Evolutionary conservation across 2,888 invertebrate genomes (phyloP).

Genomic region (Nesidiocoris tenuis): DNA sequence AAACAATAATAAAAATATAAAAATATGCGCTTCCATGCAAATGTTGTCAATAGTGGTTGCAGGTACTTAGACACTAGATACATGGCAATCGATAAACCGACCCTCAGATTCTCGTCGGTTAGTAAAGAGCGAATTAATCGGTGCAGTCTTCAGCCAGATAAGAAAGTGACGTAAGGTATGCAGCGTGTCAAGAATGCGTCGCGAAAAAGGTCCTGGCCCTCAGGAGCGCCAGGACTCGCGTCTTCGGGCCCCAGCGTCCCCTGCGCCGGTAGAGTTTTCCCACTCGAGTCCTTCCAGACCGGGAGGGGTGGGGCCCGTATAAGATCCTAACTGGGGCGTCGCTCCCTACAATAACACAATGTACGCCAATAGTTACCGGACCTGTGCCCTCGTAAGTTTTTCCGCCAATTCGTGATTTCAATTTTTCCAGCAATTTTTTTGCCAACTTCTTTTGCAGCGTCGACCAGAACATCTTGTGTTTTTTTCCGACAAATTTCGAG

Average conservation of each 20-base stretch:
- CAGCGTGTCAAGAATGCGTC: not conserved
- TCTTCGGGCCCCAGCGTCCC: not conserved
- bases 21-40: too few relatives aligned
- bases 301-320: not conserved
- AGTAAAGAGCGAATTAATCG: too few relatives aligned
- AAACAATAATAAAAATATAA: too few relatives aligned
- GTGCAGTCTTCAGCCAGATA: too few relatives aligned
- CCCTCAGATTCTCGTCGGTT: too few relatives aligned
- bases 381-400: slow-evolving; percentile 24
- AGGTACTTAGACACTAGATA: too few relatives aligned
- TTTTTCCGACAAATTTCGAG: too few relatives aligned
- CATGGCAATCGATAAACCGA: too few relatives aligned
- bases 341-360: slow-evolving; percentile 25
- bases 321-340: slow-evolving; percentile 12
- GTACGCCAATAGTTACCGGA: slow-evolving; percentile 14
- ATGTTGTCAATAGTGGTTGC: too few relatives aligned
- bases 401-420: not conserved
- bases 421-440: not conserved
- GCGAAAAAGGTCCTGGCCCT: not conserved
- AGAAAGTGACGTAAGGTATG: not conserved
- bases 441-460: too few relatives aligned
- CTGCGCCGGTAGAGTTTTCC: not conserved
- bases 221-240: not conserved
- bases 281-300: not conserved
- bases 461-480: too few relatives aligned